These are phyloP conservation scores for Apus apus DNA, from an alignment of 2,113 vertebrate species.

Conservation along the genomic window DNA sequence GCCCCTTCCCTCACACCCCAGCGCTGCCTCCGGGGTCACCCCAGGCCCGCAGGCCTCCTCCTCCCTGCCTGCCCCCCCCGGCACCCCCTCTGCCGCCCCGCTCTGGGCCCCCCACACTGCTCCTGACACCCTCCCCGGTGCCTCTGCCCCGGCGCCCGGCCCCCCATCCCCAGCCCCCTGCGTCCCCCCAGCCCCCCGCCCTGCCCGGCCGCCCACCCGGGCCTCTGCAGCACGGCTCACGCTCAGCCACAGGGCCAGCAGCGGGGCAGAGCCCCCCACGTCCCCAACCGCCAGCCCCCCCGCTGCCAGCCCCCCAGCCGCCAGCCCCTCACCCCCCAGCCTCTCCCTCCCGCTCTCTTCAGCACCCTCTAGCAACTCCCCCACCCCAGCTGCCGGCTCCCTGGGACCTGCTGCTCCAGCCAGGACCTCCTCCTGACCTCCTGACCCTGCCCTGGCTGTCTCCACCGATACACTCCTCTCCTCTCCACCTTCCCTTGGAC, in stretches of 20 bases:
- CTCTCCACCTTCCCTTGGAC: neutral
- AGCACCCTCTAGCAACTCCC: neutral
- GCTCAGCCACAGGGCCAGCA: accelerated
- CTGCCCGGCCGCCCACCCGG: neutral
- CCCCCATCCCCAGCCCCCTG: neutral
- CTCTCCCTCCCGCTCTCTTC: neutral
- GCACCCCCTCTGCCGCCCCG: accelerated
- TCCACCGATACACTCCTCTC: neutral
- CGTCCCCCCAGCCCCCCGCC: neutral
- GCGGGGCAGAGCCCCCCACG: accelerated
- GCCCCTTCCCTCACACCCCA: neutral
- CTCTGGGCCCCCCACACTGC: neutral
- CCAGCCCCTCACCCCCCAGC: neutral
- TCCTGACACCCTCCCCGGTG: neutral
- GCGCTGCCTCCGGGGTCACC: neutral
- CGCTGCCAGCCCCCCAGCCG: too few species aligned
- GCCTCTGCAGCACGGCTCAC: accelerated
- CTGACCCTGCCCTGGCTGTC: too few species aligned
- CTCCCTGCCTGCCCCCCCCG: neutral
- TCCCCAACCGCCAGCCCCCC: too few species aligned
- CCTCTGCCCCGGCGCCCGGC: accelerated
- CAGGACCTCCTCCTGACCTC: neutral
- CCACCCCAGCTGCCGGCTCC: neutral
- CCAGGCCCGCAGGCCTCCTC: accelerated
- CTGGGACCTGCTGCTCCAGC: neutral